Conservation (phyloP, 2,888 invertebrate species). For the Diarsia dahlii region DNA sequence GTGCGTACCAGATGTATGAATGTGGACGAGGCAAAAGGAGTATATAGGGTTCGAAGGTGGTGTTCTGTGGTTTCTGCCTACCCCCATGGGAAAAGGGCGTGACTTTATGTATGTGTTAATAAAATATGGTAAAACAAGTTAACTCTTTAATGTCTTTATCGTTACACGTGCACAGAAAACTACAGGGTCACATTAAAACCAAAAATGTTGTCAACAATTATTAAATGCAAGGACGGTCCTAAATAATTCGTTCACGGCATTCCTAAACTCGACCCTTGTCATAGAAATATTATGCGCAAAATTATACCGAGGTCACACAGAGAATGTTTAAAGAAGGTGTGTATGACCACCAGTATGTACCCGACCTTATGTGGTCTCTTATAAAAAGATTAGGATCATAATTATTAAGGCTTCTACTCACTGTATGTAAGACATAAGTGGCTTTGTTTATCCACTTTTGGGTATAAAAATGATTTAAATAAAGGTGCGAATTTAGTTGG, state of each 20-base stretch:
- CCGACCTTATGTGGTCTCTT: conserved; percentile 16
- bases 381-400: conserved; percentile 58
- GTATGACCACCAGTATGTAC: conserved; percentile 26
- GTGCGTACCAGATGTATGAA: too few relatives aligned
- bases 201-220: conserved; percentile 70
- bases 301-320: conserved; percentile 62
- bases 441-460: conserved; percentile 16
- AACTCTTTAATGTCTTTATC: not conserved
- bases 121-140: not conserved
- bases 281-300: conserved; percentile 71
- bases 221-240: conserved; percentile 65
- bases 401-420: conserved; percentile 43
- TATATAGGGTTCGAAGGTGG: too few relatives aligned
- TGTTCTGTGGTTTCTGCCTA: too few relatives aligned
- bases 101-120: too few relatives aligned
- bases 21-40: too few relatives aligned
- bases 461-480: conserved; percentile 25
- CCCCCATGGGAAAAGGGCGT: too few relatives aligned
- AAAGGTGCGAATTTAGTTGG: conserved; percentile 26
- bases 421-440: conserved; percentile 25
- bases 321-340: conserved; percentile 67
- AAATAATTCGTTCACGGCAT: conserved; percentile 68
- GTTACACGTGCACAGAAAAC: conserved; percentile 24
- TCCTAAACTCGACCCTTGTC: conserved; percentile 70
- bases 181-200: conserved; percentile 63